phyloP scores from a whole-genome alignment of 2,888 invertebrate species.

The Peribatodes rhomboidaria region DNA sequence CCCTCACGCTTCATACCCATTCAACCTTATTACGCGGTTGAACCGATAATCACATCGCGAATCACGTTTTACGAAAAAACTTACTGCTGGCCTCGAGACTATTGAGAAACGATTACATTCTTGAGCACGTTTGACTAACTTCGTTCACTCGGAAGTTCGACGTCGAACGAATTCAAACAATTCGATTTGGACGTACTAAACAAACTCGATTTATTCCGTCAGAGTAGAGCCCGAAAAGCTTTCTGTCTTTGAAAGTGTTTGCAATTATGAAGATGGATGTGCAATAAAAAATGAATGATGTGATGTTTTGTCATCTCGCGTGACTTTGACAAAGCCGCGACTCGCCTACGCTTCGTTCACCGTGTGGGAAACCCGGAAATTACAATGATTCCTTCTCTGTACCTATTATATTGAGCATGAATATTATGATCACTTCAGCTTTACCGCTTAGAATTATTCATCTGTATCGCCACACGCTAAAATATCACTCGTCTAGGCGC shows the following conservation, averaged over 20 bases:
- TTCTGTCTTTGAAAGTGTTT: slow-evolving; percentile 33
- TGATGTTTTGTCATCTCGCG: slow-evolving; percentile 31
- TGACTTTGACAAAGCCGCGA: slow-evolving; percentile 38
- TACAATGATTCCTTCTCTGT: slow-evolving; percentile 51
- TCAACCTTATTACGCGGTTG: slow-evolving; percentile 29
- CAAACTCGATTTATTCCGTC: slow-evolving; percentile 23
- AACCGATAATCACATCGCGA: slow-evolving; percentile 37
- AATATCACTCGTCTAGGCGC: slow-evolving; percentile 54
- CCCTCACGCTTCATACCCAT: slow-evolving; percentile 46
- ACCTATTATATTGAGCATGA: slow-evolving; percentile 36
- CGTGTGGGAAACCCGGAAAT: slow-evolving; percentile 63
- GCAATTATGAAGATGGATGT: slow-evolving; percentile 44
- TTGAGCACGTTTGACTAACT: slow-evolving; percentile 25
- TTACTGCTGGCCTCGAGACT: background rate
- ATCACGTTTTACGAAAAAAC: slow-evolving; percentile 13
- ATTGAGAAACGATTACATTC: slow-evolving; percentile 21
- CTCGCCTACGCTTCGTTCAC: slow-evolving; percentile 54
- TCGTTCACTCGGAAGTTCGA: slow-evolving; percentile 19
- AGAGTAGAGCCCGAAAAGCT: slow-evolving; percentile 13
- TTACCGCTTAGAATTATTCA: slow-evolving; percentile 38
- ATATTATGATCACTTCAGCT: slow-evolving; percentile 28
- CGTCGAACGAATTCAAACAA: slow-evolving; percentile 21
- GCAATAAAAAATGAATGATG: slow-evolving; percentile 33
- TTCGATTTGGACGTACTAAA: slow-evolving; percentile 31
- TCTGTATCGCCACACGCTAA: slow-evolving; percentile 31